Base-by-base conservation (phyloP, 2,113 vertebrate species). In the Eulacestoma nigropectus region DNA sequence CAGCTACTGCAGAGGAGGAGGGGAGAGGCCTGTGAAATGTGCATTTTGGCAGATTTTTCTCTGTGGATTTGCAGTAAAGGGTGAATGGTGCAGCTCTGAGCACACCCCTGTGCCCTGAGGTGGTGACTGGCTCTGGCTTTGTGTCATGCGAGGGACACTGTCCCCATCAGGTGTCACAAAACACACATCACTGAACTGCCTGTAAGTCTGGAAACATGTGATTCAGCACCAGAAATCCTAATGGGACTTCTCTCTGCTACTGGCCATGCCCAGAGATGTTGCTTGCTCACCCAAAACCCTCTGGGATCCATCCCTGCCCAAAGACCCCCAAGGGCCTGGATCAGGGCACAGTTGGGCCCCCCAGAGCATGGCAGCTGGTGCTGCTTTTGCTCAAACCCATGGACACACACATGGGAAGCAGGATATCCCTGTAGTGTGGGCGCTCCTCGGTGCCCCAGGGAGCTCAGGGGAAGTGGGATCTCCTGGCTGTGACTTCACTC, bases 161-260 rank as follows among this genome's bases (percentile, higher is more conserved):
- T 47, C 19, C 26, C 0, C 0, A 7, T 26, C 5, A 53, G 19
- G 39, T 42, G 26, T 62, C 14, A 29, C 30, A n/a, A 59, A 74
- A 59, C 26, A 4, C 13, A 2, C 9, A 11, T 16, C 2, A 5
- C 1, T 37, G 33, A 63, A 53, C 50, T 32, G 69, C 46, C 20
- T 55, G 15, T 13, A 37, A 63, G 26, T 22, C 52, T 82, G 79
- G 8, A 75, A 92, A 67, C 14, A 1, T 0, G 0, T 0, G 1
- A 15, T 23, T 64, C 44, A 53, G 42, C 49, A 62, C 37, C 52
- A 55, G 79, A 75, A 90, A 72, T 5, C 30, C 47, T 50, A 37
- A 81, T 0, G 1, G 29, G 39, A 29, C 15, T 53, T 37, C 4
- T 30, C 37, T 37, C 62, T 62, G 21, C 70, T 41, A 2, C 26